phyloP scores from a whole-genome alignment of 2,113 vertebrate genomes.

The Galbula dea region DNA sequence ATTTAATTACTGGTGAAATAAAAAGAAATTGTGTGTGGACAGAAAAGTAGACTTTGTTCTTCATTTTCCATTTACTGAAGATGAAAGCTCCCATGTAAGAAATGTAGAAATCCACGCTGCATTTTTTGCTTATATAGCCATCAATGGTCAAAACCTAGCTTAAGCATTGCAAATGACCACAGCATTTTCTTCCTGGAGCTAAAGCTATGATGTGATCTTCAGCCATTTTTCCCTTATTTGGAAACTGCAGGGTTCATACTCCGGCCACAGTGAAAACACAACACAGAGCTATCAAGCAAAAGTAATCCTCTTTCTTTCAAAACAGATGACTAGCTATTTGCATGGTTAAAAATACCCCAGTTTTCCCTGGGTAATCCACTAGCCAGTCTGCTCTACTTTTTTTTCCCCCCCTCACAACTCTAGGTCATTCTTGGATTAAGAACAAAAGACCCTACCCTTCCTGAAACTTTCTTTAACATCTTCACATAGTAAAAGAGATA shows the following conservation, averaged over 20 bases:
- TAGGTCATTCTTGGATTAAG: conserved; percentile 60
- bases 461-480: conserved; percentile 9
- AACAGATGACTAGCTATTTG: conserved; percentile 73
- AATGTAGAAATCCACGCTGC: background rate
- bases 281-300: conserved; percentile 55
- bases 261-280: conserved; percentile 54
- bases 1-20: background rate
- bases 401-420: background rate
- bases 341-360: conserved; percentile 73
- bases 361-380: conserved; percentile 68
- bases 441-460: conserved; percentile 34
- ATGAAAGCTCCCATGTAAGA: background rate
- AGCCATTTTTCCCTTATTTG: conserved; percentile 46
- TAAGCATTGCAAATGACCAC: conserved; percentile 23
- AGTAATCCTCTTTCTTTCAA: conserved; percentile 73
- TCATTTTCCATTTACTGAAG: background rate
- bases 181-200: background rate
- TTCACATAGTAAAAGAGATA: background rate
- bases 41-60: background rate
- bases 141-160: background rate
- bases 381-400: conserved; percentile 56
- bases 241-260: conserved; percentile 54
- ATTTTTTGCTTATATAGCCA: background rate
- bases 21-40: background rate
- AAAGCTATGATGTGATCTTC: background rate